These are phyloP conservation scores for Drosophila simulans DNA, from an alignment of 1,140 invertebrate genomes.

Conservation along the genomic window DNA sequence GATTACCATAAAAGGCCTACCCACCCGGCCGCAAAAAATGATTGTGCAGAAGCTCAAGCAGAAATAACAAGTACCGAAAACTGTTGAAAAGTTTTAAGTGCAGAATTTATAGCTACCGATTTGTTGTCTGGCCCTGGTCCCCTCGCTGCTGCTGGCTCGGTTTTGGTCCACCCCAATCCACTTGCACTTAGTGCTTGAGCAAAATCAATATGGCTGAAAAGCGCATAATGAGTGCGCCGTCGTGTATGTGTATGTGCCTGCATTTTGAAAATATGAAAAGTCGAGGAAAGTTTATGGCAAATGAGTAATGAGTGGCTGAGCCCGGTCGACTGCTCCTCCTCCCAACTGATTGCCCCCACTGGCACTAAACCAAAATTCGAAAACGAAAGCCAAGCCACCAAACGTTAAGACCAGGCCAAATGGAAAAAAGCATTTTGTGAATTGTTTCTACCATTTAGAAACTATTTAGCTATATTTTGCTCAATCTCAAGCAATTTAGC, in stretches of 20 bases:
- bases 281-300: constrained; percentile 77
- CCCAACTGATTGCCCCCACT: constrained; percentile 5
- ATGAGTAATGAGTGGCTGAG: constrained; percentile 77
- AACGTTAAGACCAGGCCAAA: neutral
- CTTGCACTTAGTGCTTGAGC: constrained; percentile 63
- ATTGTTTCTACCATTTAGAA: neutral
- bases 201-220: constrained; percentile 70
- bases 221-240: constrained; percentile 50
- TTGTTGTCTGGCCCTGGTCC: constrained; percentile 63
- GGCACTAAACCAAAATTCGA: constrained; percentile 5
- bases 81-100: constrained; percentile 77
- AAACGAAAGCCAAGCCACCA: constrained; percentile 17
- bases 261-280: constrained; percentile 80
- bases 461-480: too few relatives aligned
- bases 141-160: neutral
- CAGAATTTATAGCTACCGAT: constrained; percentile 77
- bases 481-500: too few relatives aligned
- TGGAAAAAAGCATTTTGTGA: neutral
- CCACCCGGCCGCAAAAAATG: constrained; percentile 9
- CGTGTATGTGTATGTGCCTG: constrained; percentile 38
- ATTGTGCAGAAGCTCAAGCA: constrained; percentile 46
- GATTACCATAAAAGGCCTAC: constrained; percentile 39
- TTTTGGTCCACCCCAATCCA: constrained; percentile 16
- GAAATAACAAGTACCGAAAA: constrained; percentile 46
- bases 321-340: constrained; percentile 40